Evolutionary conservation across 1,140 invertebrate genomes (phyloP).

Genomic region (Bilobella aurantiaca): DNA sequence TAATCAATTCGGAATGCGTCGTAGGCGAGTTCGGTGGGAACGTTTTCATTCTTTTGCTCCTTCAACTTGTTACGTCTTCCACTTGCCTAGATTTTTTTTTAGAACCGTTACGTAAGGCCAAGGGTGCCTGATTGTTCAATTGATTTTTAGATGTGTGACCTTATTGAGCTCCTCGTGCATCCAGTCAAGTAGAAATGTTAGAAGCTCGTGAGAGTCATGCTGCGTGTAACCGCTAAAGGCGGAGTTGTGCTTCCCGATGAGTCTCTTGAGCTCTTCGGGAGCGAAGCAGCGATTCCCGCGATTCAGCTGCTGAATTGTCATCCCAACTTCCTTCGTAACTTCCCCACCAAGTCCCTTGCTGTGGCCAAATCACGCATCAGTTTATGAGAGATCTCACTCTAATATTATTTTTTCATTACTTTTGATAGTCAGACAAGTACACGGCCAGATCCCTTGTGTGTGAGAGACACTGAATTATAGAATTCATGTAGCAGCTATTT

Average conservation of each 20-base stretch:
- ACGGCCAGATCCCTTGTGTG: slow-evolving; percentile 61
- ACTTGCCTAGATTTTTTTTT: no score
- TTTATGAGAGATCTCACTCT: no score
- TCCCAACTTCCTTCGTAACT: slow-evolving; percentile 62
- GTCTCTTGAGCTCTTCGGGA: slow-evolving; percentile 65
- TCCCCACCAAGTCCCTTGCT: slow-evolving; percentile 44
- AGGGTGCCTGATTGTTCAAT: not conserved
- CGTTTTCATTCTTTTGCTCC: slow-evolving; percentile 43
- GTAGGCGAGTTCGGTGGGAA: slow-evolving; percentile 42
- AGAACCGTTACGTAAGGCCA: not conserved
- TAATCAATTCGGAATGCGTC: slow-evolving; percentile 67
- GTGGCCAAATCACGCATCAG: no score
- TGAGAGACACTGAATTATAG: slow-evolving; percentile 59
- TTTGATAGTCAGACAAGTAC: slow-evolving; percentile 50
- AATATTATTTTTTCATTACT: not conserved
- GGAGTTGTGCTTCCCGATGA: slow-evolving; percentile 60
- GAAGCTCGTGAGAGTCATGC: slow-evolving; percentile 91
- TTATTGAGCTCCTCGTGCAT: slow-evolving; percentile 76
- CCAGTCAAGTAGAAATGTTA: slow-evolving; percentile 79
- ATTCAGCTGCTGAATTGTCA: slow-evolving; percentile 62
- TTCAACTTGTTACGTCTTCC: slow-evolving; percentile 16
- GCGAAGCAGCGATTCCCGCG: slow-evolving; percentile 63
- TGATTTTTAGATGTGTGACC: slow-evolving; percentile 39
- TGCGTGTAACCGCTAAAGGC: slow-evolving; percentile 75
- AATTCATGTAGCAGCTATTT: slow-evolving; percentile 46